A percentile compares a stretch with the other conserved stretches of the same genome.
These are phyloP conservation scores for Fratercula arctica DNA, from an alignment of 2,797 vertebrate species.

Conservation along the genomic window DNA sequence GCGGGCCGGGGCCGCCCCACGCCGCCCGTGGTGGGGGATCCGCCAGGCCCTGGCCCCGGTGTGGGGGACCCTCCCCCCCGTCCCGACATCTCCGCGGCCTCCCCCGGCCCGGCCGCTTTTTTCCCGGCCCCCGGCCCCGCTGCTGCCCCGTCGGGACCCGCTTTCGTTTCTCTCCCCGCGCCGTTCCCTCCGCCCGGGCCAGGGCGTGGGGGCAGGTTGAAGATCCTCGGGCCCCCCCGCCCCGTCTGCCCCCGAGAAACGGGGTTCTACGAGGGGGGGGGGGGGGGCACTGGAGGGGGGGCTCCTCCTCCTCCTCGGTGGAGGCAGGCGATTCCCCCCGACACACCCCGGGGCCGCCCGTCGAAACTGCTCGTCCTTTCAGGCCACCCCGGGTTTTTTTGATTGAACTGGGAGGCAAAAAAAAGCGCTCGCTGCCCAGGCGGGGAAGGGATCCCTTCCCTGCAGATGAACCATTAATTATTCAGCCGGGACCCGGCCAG, in stretches of 20 bases:
- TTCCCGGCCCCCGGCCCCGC: background rate
- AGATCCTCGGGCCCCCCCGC: background rate
- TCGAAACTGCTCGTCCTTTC: background rate
- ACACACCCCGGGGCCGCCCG: too few relatives aligned
- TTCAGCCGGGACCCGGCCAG: slow-evolving; percentile 2
- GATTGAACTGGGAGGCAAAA: too few relatives aligned
- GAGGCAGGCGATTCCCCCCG: background rate
- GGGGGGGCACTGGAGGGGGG: background rate
- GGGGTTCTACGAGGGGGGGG: background rate
- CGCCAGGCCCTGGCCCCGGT: background rate
- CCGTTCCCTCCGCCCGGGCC: background rate
- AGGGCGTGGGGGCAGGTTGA: background rate
- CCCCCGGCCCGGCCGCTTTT: background rate
- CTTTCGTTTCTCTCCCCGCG: background rate
- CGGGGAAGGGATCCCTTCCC: background rate
- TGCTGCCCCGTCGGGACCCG: background rate
- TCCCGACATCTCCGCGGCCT: background rate
- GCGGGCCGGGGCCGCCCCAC: background rate
- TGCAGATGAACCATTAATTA: slow-evolving; percentile 55
- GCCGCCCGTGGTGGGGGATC: too few relatives aligned
- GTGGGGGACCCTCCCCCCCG: background rate
- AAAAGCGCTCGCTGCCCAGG: too few relatives aligned
- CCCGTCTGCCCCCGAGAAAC: background rate
- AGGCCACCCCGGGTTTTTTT: too few relatives aligned
- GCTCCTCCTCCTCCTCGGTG: background rate